A percentile compares a stretch with the other conserved stretches of the same genome.
phyloP scores from a whole-genome alignment of 2,888 invertebrate species.

The Entomobrya proxima region DNA sequence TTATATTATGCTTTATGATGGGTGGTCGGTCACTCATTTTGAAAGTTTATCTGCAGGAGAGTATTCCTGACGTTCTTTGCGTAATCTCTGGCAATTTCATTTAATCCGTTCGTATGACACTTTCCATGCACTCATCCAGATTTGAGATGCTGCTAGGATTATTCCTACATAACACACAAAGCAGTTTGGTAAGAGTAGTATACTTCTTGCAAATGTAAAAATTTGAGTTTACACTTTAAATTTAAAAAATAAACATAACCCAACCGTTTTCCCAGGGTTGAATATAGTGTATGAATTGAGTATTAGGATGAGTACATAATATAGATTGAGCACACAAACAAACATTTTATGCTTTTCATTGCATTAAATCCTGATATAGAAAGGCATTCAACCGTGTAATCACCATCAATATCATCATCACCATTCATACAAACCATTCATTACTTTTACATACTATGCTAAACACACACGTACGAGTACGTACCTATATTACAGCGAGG shows the following conservation, averaged over 20 bases:
- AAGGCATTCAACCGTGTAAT: slow-evolving; percentile 40
- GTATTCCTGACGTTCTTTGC: neutral
- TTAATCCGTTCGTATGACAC: neutral
- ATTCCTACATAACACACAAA: neutral
- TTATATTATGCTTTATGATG: no score
- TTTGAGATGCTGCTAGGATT: neutral
- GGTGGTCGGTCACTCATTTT: neutral
- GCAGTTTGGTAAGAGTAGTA: neutral
- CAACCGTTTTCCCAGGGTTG: neutral
- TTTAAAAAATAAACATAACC: slow-evolving; percentile 2
- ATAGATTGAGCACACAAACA: neutral
- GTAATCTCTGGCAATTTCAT: neutral
- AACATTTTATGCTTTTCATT: neutral
- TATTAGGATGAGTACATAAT: neutral
- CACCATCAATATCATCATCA: neutral
- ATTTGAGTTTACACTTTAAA: slow-evolving; percentile 1
- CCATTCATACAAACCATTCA: slow-evolving; percentile 28
- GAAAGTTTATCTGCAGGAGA: neutral
- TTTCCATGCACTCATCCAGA: neutral
- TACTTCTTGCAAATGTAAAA: neutral
- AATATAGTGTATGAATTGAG: neutral
- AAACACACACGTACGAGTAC: neutral
- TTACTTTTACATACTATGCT: neutral
- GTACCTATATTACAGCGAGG: neutral
- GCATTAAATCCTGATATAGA: neutral